These are phyloP conservation scores for Marmota flaviventris DNA, from an alignment of 2,113 vertebrate genomes.

Conservation along the genomic window DNA sequence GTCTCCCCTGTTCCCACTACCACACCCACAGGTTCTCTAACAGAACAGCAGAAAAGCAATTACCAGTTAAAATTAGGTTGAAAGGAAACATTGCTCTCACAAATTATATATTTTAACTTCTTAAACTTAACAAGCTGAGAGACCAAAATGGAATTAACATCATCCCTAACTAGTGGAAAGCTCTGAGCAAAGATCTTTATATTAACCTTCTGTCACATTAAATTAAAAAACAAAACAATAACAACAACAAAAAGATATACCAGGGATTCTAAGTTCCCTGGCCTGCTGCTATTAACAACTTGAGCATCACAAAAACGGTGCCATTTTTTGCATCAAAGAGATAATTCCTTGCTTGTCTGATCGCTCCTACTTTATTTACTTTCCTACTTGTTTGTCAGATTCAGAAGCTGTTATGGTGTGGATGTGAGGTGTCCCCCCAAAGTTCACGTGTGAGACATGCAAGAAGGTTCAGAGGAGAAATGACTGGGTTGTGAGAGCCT, in stretches of 20 bases:
- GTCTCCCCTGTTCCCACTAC: neutral
- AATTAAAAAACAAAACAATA: neutral
- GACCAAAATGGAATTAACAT: constrained; percentile 51
- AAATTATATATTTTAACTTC: constrained; percentile 51
- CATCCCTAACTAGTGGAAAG: constrained; percentile 23
- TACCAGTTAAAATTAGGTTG: constrained; percentile 44
- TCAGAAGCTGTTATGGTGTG: neutral
- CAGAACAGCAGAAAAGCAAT: constrained; percentile 57
- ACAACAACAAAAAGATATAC: neutral
- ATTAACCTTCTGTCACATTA: constrained; percentile 35
- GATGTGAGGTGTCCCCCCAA: too few species aligned
- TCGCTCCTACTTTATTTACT: neutral
- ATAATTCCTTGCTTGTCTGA: neutral
- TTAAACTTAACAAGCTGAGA: neutral
- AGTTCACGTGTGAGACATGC: too few species aligned
- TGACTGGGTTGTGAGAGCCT: too few species aligned
- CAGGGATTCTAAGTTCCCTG: neutral
- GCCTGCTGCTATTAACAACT: neutral
- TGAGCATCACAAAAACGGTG: neutral
- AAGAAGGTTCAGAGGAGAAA: too few species aligned
- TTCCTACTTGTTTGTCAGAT: neutral
- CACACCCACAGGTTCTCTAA: neutral
- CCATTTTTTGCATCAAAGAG: neutral
- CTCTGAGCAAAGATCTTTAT: neutral
- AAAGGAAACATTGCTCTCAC: constrained; percentile 39